A percentile compares a stretch with the other conserved stretches of the same genome.
Conservation (phyloP, 2,113 vertebrate species). For the Chaenogobius annularis region DNA sequence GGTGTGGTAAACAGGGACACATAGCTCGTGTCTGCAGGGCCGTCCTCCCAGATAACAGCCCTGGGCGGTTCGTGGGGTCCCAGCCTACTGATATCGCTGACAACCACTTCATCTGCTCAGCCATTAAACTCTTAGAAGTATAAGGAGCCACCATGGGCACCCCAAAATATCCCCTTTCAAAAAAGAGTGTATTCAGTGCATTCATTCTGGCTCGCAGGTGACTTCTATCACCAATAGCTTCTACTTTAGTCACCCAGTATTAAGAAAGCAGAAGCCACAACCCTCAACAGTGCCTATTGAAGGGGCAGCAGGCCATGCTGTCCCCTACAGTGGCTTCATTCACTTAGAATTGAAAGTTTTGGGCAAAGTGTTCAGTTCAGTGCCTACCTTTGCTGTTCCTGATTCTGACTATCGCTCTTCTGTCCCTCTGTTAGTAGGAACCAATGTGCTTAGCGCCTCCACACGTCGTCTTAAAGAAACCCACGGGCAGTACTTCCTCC, state of each 20-base stretch:
- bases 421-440: conserved; percentile 1
- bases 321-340: conserved; percentile 18
- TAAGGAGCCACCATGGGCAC: conserved; percentile 13
- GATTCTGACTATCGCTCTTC: conserved; percentile 12
- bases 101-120: neutral
- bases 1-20: conserved; percentile 13
- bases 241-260: conserved; percentile 1
- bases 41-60: neutral
- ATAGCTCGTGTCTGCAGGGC: conserved; percentile 1
- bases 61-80: neutral
- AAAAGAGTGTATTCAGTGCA: neutral
- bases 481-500: neutral
- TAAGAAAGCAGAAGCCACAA: neutral
- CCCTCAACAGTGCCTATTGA: conserved; percentile 18
- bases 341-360: neutral
- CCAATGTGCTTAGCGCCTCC: neutral
- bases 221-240: conserved; percentile 13
- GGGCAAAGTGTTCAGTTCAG: neutral
- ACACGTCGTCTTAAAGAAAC: neutral
- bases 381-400: conserved; percentile 16
- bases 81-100: neutral
- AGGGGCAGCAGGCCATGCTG: neutral
- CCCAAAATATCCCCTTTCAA: neutral
- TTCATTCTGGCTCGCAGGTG: conserved; percentile 22
- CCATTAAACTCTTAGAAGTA: conserved; percentile 22